Base-by-base conservation (phyloP, 2,797 vertebrate genomes). In the Smutsia gigantea region DNA sequence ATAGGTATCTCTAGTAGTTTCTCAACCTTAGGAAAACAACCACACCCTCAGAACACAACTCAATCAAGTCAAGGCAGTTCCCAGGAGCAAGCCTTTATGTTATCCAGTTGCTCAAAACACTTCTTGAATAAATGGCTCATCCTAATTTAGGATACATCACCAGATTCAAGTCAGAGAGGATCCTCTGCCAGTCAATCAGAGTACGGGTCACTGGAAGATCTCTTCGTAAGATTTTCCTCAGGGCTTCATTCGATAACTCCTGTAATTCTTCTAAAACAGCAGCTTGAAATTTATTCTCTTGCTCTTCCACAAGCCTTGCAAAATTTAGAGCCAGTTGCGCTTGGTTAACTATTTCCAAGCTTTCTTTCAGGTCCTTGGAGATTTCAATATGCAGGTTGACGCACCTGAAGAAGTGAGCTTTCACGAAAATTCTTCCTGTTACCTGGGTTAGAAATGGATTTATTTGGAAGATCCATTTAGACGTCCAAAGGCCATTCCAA, bases 251-350 rank as follows among this genome's bases (percentile, higher is more conserved):
- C 3, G 98, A 98, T 74, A 98, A 95, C 88, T 96, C 81, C 90
- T 98, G 97, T 75, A 98, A 75, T 78, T 98, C 98, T 97, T 98
- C 96, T 69, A 98, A 59, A 78, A 98, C 59, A 14, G 86, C 96
- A 59, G 3, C 21, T 87, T 97, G 98, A 97, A 99, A 98, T 79
- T 95, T 96, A 59, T 86, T 98, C 69, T 98, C 98, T 94, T 98
- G 97, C 2, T 95, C 93, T 97, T 98, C 98, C 92, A 98, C 82
- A 21, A 98, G 96, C 71, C 98, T 97, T 14, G 92, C 82, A 46
- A 98, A 98, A 87, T 55, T 97, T 77, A 93, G 87, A 64, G 96
- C 97, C 97, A 98, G 61, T 57, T 98, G 98, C 25, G 96, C 97
- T 93, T 94, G 97, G 84, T 98, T 98, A 72, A 97, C 97, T 53